Base-by-base conservation (phyloP, 1,140 invertebrate species). In the Scaptomyza pallida region DNA sequence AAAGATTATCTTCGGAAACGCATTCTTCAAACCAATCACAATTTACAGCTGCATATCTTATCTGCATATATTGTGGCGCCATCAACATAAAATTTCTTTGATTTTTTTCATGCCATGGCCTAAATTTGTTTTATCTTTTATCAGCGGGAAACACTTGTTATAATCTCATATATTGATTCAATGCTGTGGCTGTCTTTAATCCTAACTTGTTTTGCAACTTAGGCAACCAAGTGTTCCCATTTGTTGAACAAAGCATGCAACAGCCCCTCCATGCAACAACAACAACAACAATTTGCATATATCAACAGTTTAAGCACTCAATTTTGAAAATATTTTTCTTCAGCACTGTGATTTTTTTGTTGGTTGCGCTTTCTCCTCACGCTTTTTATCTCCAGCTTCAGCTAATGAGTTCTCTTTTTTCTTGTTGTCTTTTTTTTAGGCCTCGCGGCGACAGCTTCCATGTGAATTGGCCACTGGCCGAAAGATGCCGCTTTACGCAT, bases 351-450 rank as follows among this genome's bases (percentile, higher is more conserved):
- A n/a, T n/a, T 26, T 56, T 47, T 21, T 45, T 33, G 70, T 45
- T 44, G 41, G 35, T 43, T 52, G n/a, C 75, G 81, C 81, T 85
- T 86, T 86, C 81, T 88, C 78, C 64, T 52, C 21, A 13, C 8
- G 40, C 17, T 44, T 51, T 21, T 12, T 44, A 23, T 60, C 26
- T 51, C 9, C 23, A 26, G 13, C 9, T 23, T 15, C 33, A 3
- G 16, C 55, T 47, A 12, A 33, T 48, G 16, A 37, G 47, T 5
- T 41, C 30, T 51, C n/a, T 37, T 26, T 64, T 68, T 40, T 51
- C 40, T 70, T 23, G 41, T 44, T 54, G n/a, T 52, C 54, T 15
- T 37, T 17, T 10, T 77, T 75, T 17, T 44, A 86, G 81, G 78
- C 78, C 78, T 59, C 45, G 50, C 37, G 73, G 64, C 80, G 51